These are phyloP conservation scores for Myiozetetes cayanensis DNA, from an alignment of 2,113 vertebrate species.

Conservation along the genomic window DNA sequence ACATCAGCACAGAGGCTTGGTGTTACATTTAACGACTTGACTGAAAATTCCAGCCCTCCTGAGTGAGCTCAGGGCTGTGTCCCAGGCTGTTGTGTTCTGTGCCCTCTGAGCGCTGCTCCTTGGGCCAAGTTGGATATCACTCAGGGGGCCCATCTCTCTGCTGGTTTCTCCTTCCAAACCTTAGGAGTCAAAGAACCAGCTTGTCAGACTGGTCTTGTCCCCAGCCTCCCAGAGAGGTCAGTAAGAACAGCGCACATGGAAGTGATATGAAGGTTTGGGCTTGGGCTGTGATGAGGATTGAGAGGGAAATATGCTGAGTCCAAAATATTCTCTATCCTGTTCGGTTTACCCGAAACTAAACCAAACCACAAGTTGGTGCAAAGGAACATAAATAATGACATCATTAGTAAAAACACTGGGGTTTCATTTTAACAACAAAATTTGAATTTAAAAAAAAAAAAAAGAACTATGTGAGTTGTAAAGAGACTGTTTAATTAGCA, in stretches of 20 bases:
- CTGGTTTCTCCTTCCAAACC: slow-evolving; percentile 1
- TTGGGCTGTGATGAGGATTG: neutral
- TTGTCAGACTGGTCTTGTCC: neutral
- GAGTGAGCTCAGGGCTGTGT: neutral
- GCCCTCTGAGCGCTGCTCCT: neutral
- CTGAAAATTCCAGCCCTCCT: neutral
- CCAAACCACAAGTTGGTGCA: neutral
- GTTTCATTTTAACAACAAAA: neutral
- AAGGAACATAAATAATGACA: neutral
- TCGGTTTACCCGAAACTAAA: neutral
- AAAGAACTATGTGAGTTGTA: neutral
- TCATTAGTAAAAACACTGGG: neutral
- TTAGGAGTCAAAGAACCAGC: neutral
- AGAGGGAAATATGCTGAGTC: neutral
- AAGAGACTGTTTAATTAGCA: neutral
- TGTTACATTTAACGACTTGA: neutral
- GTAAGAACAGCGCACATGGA: neutral
- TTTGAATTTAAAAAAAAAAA: neutral
- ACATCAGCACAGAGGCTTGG: neutral
- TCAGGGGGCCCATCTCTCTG: neutral
- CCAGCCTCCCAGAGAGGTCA: neutral
- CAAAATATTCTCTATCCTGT: neutral
- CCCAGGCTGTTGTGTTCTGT: neutral
- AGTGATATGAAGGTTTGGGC: neutral
- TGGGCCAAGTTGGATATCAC: neutral